Percentiles rank a stretch among this genome's conserved stretches.
These are phyloP conservation scores for Ptychobarbus kaznakovi DNA, from an alignment of 2,797 vertebrate genomes.

Conservation along the genomic window DNA sequence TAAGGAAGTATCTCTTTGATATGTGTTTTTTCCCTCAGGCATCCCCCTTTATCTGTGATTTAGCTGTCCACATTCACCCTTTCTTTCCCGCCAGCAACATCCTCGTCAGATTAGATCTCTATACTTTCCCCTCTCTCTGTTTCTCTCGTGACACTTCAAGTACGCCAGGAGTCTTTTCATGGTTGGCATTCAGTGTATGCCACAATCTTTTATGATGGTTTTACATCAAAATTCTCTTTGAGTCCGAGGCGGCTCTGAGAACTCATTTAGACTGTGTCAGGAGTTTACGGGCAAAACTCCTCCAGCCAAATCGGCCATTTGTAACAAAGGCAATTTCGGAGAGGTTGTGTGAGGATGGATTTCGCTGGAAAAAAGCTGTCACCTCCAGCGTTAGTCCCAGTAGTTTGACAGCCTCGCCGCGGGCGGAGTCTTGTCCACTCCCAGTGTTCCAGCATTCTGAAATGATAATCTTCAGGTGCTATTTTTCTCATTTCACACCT, in stretches of 20 bases:
- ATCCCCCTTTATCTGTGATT: conserved; percentile 29
- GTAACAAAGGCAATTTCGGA: conserved; percentile 42
- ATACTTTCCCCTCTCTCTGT: conserved; percentile 15
- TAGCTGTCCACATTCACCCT: conserved; percentile 15
- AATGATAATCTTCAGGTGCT: conserved; percentile 61
- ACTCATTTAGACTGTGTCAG: conserved; percentile 39
- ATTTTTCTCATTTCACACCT: conserved; percentile 63
- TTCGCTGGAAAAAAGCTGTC: background rate
- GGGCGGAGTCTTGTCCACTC: conserved; percentile 23
- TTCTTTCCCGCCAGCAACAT: background rate
- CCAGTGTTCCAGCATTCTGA: conserved; percentile 47
- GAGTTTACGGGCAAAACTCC: conserved; percentile 38
- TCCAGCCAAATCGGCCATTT: conserved; percentile 7
- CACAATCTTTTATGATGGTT: conserved; percentile 19
- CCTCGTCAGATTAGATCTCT: conserved; percentile 29
- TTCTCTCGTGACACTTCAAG: background rate
- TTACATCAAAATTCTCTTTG: conserved; percentile 17
- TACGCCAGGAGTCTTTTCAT: conserved; percentile 21
- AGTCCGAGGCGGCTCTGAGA: background rate
- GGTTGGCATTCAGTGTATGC: conserved; percentile 21
- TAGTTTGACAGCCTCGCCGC: conserved; percentile 39
- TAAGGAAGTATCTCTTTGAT: conserved; percentile 32
- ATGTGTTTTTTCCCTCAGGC: conserved; percentile 19
- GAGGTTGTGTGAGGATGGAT: conserved; percentile 28
- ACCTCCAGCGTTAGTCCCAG: conserved; percentile 19